phyloP scores from a whole-genome alignment of 1,140 invertebrate species.

The Zeugodacus cucurbitae region DNA sequence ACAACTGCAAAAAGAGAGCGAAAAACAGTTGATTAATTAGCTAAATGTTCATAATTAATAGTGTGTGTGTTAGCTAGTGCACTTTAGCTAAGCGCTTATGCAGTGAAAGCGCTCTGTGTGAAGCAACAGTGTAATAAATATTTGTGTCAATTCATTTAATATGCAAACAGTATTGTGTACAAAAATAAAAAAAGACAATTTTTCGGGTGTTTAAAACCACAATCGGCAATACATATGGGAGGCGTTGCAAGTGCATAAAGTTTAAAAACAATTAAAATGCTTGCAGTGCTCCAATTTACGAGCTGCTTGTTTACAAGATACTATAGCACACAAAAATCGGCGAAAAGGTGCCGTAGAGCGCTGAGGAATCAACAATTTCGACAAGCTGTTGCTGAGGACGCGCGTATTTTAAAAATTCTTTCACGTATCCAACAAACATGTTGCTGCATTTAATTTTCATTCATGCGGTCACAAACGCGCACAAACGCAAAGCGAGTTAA shows the following conservation, averaged over 20 bases:
- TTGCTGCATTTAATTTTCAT: constrained; percentile 39
- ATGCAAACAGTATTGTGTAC: no score
- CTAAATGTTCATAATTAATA: neutral
- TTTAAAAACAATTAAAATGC: neutral
- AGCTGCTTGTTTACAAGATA: neutral
- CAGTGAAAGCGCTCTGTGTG: neutral
- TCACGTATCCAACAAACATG: constrained; percentile 25
- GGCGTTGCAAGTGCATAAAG: neutral
- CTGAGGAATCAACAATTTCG: neutral
- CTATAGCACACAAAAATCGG: neutral
- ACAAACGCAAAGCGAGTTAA: neutral
- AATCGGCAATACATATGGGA: neutral
- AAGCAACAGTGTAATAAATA: no score
- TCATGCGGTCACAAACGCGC: neutral
- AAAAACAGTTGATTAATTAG: neutral
- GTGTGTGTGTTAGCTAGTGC: neutral
- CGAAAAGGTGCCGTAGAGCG: neutral
- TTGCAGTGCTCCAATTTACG: neutral
- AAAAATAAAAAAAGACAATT: no score
- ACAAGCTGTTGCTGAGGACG: neutral
- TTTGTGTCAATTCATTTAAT: no score
- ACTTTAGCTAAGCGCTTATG: neutral
- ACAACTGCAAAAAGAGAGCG: constrained; percentile 75
- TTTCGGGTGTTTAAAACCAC: no score
- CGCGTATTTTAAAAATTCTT: constrained; percentile 26